phyloP scores from a whole-genome alignment of 2,113 vertebrate species.

The Alouatta palliata region DNA sequence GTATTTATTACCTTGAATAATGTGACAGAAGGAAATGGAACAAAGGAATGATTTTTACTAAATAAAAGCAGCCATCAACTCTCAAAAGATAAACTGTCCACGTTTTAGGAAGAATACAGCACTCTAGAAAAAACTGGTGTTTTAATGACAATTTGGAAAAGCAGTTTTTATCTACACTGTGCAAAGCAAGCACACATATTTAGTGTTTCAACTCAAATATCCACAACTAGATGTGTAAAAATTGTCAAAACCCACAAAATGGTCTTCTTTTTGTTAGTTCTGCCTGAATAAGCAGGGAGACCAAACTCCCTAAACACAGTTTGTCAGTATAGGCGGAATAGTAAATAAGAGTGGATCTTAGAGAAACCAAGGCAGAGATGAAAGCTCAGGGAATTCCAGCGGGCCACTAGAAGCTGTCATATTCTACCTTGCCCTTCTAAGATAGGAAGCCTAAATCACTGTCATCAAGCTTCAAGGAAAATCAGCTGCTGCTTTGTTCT shows the following conservation, averaged over 20 bases:
- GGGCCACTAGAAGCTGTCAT: background rate
- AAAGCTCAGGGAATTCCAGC: background rate
- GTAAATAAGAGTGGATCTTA: slow-evolving; percentile 37
- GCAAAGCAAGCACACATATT: background rate
- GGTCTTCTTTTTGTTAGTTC: slow-evolving; percentile 60
- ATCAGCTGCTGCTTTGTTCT: background rate
- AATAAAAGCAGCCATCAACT: slow-evolving; percentile 67
- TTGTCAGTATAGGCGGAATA: background rate
- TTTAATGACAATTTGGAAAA: slow-evolving; percentile 43
- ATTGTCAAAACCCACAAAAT: slow-evolving; percentile 57
- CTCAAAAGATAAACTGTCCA: slow-evolving; percentile 57
- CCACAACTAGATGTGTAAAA: slow-evolving; percentile 50
- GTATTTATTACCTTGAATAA: slow-evolving; percentile 74
- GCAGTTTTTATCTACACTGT: slow-evolving; percentile 14
- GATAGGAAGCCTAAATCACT: slow-evolving; percentile 24
- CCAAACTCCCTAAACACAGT: slow-evolving; percentile 13
- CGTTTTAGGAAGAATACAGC: slow-evolving; percentile 58
- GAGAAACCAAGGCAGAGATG: slow-evolving; percentile 54
- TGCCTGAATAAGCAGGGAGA: slow-evolving; percentile 39
- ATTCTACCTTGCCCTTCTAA: slow-evolving; percentile 22
- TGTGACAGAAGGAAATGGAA: slow-evolving; percentile 68
- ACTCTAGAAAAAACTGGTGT: slow-evolving; percentile 37
- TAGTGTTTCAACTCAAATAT: slow-evolving; percentile 54
- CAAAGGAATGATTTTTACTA: slow-evolving; percentile 67
- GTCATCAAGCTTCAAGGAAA: background rate